A percentile compares a stretch with the other conserved stretches of the same genome.
Conservation (phyloP, 2,113 vertebrate species). For the Gila orcuttii region DNA sequence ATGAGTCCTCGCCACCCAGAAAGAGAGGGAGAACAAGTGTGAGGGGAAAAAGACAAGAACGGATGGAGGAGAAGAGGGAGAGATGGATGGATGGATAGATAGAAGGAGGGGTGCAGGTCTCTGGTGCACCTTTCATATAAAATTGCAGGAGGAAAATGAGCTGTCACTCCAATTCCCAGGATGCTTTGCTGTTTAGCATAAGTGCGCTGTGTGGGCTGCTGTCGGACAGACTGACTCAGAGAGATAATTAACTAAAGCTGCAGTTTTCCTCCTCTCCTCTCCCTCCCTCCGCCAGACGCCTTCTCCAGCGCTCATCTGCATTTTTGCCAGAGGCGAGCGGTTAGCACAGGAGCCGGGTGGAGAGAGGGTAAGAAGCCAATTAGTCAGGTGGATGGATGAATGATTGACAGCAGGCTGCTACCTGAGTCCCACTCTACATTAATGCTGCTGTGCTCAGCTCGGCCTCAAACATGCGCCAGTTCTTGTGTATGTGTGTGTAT, state of each 20-base stretch:
- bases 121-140: constrained; percentile 92
- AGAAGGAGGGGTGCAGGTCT: constrained; percentile 70
- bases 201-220: constrained; percentile 88
- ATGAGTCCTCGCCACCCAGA: constrained; percentile 87
- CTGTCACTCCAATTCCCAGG: constrained; percentile 99
- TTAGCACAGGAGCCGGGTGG: constrained; percentile 99
- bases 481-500: not conserved
- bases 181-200: constrained; percentile 99
- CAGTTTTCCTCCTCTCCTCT: constrained; percentile 76
- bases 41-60: constrained; percentile 74
- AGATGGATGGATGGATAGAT: constrained; percentile 60
- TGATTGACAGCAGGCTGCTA: constrained; percentile 99
- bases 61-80: constrained; percentile 82
- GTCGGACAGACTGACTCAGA: constrained; percentile 84
- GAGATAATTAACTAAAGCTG: constrained; percentile 99
- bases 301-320: constrained; percentile 95
- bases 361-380: constrained; percentile 99
- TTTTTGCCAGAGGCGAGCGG: constrained; percentile 99
- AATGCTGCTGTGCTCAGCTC: constrained; percentile 72
- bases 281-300: constrained; percentile 77
- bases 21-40: constrained; percentile 34
- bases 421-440: constrained; percentile 81
- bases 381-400: constrained; percentile 99
- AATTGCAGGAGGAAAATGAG: constrained; percentile 98
- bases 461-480: constrained; percentile 29